Evolutionary conservation across 2,113 vertebrate species (phyloP).

Genomic region (Perca schrenkii): DNA sequence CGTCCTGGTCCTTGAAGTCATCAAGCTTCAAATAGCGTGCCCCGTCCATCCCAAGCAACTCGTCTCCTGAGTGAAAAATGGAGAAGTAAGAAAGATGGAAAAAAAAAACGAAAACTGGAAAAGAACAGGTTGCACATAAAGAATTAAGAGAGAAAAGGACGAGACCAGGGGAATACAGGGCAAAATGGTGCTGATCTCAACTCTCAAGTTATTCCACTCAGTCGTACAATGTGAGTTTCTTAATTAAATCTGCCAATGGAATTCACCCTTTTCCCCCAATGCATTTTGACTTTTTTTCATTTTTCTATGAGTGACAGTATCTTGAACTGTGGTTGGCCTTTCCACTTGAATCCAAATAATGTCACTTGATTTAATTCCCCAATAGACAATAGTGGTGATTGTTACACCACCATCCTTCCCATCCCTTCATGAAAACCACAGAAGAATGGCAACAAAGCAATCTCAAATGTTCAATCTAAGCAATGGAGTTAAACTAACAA

Average conservation of each 20-base stretch:
- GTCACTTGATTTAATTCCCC: conserved; percentile 11
- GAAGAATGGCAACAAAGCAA: conserved; percentile 51
- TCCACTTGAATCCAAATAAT: conserved; percentile 17
- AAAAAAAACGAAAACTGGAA: conserved; percentile 2
- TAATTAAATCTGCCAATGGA: conserved; percentile 24
- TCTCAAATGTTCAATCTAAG: conserved; percentile 51
- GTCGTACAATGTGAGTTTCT: neutral
- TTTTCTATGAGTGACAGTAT: conserved; percentile 10
- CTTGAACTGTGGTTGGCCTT: conserved; percentile 8
- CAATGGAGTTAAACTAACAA: conserved; percentile 74
- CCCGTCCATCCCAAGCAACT: conserved; percentile 85
- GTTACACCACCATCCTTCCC: conserved; percentile 45
- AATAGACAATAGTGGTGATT: neutral
- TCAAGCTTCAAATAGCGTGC: conserved; percentile 86
- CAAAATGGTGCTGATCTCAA: conserved; percentile 43
- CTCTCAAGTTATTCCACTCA: conserved; percentile 33
- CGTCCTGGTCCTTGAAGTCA: conserved; percentile 87
- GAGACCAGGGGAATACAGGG: conserved; percentile 35
- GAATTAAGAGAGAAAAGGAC: conserved; percentile 56
- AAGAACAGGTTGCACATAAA: conserved; percentile 33
- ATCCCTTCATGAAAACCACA: conserved; percentile 59
- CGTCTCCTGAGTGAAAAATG: conserved; percentile 79
- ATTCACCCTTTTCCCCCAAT: neutral
- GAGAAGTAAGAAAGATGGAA: conserved; percentile 22
- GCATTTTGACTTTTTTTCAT: neutral